Percentiles rank a stretch among this genome's conserved stretches.
Conservation (phyloP, 2,113 vertebrate species). For the Tonatia bakeri region DNA sequence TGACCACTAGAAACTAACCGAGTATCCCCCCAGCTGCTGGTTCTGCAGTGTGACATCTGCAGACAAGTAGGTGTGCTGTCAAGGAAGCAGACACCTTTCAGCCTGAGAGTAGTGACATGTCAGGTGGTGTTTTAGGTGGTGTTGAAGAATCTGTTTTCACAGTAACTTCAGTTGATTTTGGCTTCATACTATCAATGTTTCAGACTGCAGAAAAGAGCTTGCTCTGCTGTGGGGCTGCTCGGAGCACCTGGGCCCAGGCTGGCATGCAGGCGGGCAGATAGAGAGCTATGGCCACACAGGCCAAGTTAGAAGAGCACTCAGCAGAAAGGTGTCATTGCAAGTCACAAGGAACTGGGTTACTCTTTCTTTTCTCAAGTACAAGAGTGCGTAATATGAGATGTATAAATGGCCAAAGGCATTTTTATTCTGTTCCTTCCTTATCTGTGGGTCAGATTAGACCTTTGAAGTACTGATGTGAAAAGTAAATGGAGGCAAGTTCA, state of each 20-base stretch:
- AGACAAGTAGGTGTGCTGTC: background rate
- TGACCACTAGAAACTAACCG: slow-evolving; percentile 21
- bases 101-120: background rate
- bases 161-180: background rate
- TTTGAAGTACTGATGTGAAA: slow-evolving; percentile 1
- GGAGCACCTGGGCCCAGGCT: background rate
- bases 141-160: slow-evolving; percentile 23
- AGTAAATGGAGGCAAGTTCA: slow-evolving; percentile 3
- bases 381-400: background rate
- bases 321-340: slow-evolving; percentile 24
- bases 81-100: background rate
- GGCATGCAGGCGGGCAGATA: background rate
- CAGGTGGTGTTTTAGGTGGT: background rate
- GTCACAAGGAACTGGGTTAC: background rate
- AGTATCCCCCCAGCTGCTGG: background rate
- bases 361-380: background rate
- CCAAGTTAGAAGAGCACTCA: background rate
- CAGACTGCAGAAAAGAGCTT: background rate
- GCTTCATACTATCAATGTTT: background rate
- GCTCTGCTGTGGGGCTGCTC: background rate
- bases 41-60: slow-evolving; percentile 11
- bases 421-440: slow-evolving; percentile 9
- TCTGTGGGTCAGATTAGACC: slow-evolving; percentile 6
- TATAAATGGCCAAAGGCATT: background rate
- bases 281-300: background rate